Evolutionary conservation across 1,140 invertebrate genomes (phyloP).

Genomic region (Drosophila bipectinata): DNA sequence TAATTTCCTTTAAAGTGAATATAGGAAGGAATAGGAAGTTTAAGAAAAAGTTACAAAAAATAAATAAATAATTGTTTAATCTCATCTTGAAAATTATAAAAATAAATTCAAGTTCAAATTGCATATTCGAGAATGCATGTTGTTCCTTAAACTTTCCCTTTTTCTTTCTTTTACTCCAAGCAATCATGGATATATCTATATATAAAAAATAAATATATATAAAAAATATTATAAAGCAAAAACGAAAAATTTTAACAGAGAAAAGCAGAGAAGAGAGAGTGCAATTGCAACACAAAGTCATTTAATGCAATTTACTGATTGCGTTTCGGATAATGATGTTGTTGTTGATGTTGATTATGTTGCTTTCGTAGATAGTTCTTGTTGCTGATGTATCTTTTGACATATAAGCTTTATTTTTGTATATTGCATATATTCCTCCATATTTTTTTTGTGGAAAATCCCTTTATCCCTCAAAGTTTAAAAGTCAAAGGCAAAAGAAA

Average conservation of each 20-base stretch:
- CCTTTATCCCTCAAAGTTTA: constrained; percentile 34
- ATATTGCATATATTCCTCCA: not conserved
- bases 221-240: not conserved
- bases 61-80: no score
- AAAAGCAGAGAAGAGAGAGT: constrained; percentile 3
- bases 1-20: no score
- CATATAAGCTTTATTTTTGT: constrained; percentile 29
- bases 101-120: not conserved
- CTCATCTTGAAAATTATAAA: not conserved
- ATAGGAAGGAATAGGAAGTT: no score
- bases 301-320: constrained; percentile 78
- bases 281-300: constrained; percentile 72
- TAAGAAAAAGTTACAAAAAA: no score
- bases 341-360: constrained; percentile 18
- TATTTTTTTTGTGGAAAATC: not conserved
- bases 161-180: constrained; percentile 6
- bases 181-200: constrained; percentile 13
- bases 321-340: constrained; percentile 61
- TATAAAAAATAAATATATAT: not conserved
- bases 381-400: constrained; percentile 59
- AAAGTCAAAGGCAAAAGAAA: constrained; percentile 56
- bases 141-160: constrained; percentile 5
- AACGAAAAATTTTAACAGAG: not conserved
- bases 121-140: not conserved
- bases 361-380: constrained; percentile 16